Evolutionary conservation across 2,888 invertebrate species (phyloP).

Genomic region (Phortica okadai): DNA sequence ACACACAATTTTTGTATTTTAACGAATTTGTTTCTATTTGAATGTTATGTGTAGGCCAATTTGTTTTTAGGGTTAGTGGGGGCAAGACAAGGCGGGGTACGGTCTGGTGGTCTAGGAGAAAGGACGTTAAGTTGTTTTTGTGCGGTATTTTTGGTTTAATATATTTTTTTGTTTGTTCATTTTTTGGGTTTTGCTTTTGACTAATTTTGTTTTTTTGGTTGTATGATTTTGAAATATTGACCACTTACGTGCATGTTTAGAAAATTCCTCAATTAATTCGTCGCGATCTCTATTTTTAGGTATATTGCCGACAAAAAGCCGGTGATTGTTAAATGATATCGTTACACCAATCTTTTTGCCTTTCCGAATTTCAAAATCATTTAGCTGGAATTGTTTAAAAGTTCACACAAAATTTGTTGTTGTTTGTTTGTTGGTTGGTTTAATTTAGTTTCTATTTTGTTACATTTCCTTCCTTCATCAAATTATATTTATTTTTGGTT

Average conservation of each 20-base stretch:
- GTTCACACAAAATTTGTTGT: slow-evolving; percentile 74
- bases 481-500: slow-evolving; percentile 1
- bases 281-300: slow-evolving; percentile 99
- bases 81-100: neutral
- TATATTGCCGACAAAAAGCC: slow-evolving; percentile 99
- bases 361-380: slow-evolving; percentile 99
- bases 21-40: slow-evolving; percentile 29
- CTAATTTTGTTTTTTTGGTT: slow-evolving; percentile 52
- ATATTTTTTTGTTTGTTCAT: slow-evolving; percentile 40
- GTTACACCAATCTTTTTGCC: slow-evolving; percentile 99
- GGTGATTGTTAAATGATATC: slow-evolving; percentile 99
- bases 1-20: slow-evolving; percentile 34
- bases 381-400: slow-evolving; percentile 95
- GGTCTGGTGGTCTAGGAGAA: too few relatives aligned
- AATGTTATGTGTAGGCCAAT: slow-evolving; percentile 25
- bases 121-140: too few relatives aligned
- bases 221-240: slow-evolving; percentile 64
- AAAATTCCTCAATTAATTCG: slow-evolving; percentile 99
- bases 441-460: slow-evolving; percentile 42
- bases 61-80: neutral
- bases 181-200: slow-evolving; percentile 41
- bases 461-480: slow-evolving; percentile 10
- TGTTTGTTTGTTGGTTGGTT: slow-evolving; percentile 38
- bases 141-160: neutral
- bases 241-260: slow-evolving; percentile 99